Conservation (phyloP, 2,113 vertebrate genomes). For the Felis chaus region DNA sequence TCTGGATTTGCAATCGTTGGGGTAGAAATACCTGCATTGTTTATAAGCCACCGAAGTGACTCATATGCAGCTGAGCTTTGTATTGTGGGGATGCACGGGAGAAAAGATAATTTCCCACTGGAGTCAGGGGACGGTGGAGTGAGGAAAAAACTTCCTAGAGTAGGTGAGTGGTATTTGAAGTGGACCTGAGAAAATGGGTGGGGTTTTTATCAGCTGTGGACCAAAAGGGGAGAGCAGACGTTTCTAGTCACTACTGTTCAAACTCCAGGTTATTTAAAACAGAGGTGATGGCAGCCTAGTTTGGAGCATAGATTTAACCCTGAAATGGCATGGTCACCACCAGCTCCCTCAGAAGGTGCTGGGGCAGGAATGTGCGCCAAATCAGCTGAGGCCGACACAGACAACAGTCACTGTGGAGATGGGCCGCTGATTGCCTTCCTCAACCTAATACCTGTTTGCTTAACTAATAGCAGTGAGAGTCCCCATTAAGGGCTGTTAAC, state of each 20-base stretch:
- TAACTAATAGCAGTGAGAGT: slow-evolving; percentile 67
- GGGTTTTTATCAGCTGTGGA: background rate
- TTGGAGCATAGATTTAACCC: too few relatives aligned
- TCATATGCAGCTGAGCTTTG: background rate
- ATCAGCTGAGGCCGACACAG: background rate
- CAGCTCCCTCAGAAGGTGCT: background rate
- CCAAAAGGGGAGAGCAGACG: background rate
- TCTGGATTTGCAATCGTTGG: background rate
- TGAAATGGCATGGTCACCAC: background rate
- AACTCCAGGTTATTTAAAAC: background rate
- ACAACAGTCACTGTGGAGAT: slow-evolving; percentile 5
- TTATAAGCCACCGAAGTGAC: background rate
- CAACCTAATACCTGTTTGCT: slow-evolving; percentile 54
- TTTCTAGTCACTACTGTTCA: background rate
- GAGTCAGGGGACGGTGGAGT: background rate
- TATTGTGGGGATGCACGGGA: background rate
- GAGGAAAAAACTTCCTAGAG: background rate
- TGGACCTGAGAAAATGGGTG: background rate
- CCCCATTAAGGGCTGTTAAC: slow-evolving; percentile 62
- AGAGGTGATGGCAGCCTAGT: background rate
- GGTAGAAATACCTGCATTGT: background rate
- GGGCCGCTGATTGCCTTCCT: background rate
- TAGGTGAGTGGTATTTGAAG: background rate
- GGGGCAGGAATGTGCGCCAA: background rate
- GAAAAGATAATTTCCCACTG: background rate